Conservation (phyloP, 2,797 vertebrate species). For the Acanthurus tractus region DNA sequence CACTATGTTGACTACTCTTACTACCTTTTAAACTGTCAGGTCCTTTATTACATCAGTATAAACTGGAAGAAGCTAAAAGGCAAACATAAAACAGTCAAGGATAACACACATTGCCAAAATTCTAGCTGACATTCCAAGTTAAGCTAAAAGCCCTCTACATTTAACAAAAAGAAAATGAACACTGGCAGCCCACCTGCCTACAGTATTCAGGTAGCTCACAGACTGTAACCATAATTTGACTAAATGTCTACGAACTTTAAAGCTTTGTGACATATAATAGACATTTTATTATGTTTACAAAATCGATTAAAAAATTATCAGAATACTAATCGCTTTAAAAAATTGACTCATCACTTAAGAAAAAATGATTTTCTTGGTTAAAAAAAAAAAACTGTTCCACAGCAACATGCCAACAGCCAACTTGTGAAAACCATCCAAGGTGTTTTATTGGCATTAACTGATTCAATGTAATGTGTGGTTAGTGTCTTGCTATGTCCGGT, state of each 20-base stretch:
- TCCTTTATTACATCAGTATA: not conserved
- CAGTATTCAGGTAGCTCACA: not conserved
- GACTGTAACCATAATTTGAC: not conserved
- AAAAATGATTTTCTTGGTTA: too few species aligned
- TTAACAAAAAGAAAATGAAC: not conserved
- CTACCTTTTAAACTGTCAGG: not conserved
- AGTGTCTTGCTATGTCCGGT: not conserved
- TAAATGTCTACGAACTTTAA: not conserved
- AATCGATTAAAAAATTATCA: too few species aligned
- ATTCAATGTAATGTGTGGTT: not conserved
- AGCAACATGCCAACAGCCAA: not conserved
- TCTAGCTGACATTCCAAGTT: not conserved
- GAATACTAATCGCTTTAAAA: too few species aligned
- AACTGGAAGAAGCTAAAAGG: not conserved
- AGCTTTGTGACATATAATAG: too few species aligned
- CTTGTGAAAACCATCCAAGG: not conserved
- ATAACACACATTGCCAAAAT: not conserved
- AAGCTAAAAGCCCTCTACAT: not conserved
- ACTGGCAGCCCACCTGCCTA: not conserved
- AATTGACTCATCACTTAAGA: too few species aligned
- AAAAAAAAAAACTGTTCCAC: not conserved
- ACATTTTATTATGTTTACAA: too few species aligned
- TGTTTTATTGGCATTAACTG: not conserved
- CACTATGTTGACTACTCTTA: not conserved
- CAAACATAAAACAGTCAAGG: constrained; percentile 3